These are phyloP conservation scores for Eidolon dupreanum DNA, from an alignment of 2,797 vertebrate species.

Conservation along the genomic window DNA sequence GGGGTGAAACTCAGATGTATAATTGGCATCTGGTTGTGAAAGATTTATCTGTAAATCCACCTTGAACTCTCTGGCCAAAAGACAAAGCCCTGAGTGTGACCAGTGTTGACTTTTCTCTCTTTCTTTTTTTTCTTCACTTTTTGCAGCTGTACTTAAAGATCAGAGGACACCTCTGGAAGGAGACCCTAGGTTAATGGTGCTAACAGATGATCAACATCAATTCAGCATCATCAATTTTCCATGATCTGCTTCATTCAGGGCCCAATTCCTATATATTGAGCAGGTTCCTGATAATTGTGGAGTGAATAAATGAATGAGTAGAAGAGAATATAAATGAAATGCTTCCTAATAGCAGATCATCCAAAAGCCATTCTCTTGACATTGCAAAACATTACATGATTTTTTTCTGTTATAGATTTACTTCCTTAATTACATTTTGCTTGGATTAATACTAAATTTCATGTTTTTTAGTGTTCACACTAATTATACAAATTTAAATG, in stretches of 20 bases:
- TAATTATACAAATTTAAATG: constrained; percentile 55
- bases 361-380: constrained; percentile 44
- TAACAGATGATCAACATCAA: background rate
- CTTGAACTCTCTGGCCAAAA: constrained; percentile 28
- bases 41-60: constrained; percentile 51
- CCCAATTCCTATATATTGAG: background rate
- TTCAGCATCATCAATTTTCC: background rate
- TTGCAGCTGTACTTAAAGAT: constrained; percentile 10
- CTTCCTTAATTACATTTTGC: constrained; percentile 66
- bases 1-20: background rate
- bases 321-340: constrained; percentile 13
- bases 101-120: background rate
- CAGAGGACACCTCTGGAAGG: background rate
- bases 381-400: background rate
- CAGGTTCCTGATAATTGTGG: constrained; percentile 34
- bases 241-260: background rate
- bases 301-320: constrained; percentile 5
- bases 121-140: background rate
- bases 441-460: constrained; percentile 62
- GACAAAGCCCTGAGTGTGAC: background rate
- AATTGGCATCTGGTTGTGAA: constrained; percentile 30
- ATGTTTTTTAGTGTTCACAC: constrained; percentile 47
- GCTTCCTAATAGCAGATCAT: constrained; percentile 50
- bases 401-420: constrained; percentile 53
- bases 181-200: background rate